Base-by-base conservation (phyloP, 2,888 invertebrate genomes). In the Linnaemya vulpina region DNA sequence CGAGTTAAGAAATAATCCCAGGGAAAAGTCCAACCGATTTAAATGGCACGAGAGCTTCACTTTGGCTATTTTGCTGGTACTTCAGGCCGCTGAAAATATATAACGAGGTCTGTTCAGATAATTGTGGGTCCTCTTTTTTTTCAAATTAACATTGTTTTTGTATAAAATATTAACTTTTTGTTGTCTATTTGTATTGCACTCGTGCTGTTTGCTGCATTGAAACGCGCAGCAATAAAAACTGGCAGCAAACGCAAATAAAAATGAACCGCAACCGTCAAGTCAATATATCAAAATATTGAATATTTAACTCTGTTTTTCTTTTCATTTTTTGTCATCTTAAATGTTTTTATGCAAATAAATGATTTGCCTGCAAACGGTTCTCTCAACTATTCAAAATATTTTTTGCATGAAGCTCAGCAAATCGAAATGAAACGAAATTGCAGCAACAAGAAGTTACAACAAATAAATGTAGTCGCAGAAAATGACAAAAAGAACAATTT, bases 401-500 rank as follows among this genome's bases (percentile, higher is more conserved):
- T 60, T 58, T 79, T 49, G 15, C 76, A 71, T 17, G 60, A 58
- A 77, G 60, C 63, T 51, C 25, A n/a, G n/a, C 17, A 63, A 46
- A 25, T 22, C 20, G 40, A 74, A 53, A 74, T 68, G 43, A 70
- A 75, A 38, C n/a, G 76, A 75, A 38, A 43, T 75, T 68, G 35
- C 35, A 25, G 35, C 15, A 65, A 46, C 55, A 49, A 55, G 10
- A 67, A 20, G 46, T 9, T 40, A 15, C 17, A 17, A 43, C 38
- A 53, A 58, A 73, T 25, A 78, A 84, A 80, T 76, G 65, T 60
- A 76, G 70, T 80, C 65, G 53, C 75, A 84, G 70, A 75, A 30
- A 84, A 76, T 73, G 10, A 51, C 53, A 53, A 80, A 73, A 73
- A 75, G 60, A 67, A 60, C 71, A 80, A 84, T 84, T 84, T 76